These are phyloP conservation scores for Galbula dea DNA, from an alignment of 2,113 vertebrate species.

Conservation along the genomic window DNA sequence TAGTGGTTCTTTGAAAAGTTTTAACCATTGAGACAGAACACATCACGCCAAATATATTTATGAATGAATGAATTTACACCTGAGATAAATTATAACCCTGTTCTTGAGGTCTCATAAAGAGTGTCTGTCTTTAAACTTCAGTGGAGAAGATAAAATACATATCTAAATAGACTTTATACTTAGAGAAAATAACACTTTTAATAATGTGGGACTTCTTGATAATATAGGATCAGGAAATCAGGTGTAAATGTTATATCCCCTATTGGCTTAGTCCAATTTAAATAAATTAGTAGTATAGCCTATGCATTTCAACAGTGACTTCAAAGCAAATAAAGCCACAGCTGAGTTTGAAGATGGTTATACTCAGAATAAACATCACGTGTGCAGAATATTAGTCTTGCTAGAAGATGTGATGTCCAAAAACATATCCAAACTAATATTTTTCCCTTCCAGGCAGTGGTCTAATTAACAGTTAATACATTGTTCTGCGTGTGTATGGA, in stretches of 20 bases:
- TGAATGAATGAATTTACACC: neutral
- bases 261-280: neutral
- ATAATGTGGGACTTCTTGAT: neutral
- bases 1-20: constrained; percentile 12
- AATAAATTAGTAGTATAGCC: neutral
- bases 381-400: neutral
- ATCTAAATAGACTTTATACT: neutral
- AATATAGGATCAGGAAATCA: neutral
- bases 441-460: neutral
- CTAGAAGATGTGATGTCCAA: neutral
- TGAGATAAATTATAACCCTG: neutral
- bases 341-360: neutral
- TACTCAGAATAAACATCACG: neutral
- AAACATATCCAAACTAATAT: neutral
- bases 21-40: neutral
- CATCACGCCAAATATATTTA: neutral
- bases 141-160: neutral
- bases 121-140: neutral
- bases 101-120: neutral
- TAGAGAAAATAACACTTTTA: neutral
- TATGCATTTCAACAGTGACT: neutral
- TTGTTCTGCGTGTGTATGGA: neutral
- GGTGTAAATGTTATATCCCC: neutral
- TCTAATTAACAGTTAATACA: neutral
- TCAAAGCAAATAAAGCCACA: neutral